Evolutionary conservation across 1,140 invertebrate species (phyloP), one percentile per base, ranked within the genome.

Genomic region (Drosophila triauraria): DNA sequence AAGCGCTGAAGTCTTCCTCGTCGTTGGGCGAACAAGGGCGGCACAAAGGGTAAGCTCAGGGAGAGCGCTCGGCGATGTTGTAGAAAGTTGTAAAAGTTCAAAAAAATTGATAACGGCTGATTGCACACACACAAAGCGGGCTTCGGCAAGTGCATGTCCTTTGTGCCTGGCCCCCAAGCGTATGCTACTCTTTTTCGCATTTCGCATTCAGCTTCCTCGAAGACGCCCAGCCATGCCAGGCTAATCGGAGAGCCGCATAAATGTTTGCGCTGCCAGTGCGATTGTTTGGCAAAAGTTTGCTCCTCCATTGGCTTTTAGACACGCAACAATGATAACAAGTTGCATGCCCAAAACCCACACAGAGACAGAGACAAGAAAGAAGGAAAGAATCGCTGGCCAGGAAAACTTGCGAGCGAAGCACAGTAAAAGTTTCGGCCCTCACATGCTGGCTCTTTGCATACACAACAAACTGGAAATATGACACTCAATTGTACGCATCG

Each of bases 241-340:
- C 77, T 90, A 90, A 90, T 90, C 85, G 71, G 40, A 63, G 69
- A 77, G 56, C 60, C 77, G 75, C 83, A 83, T 86, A 86, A 86
- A 86, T 83, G 84, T 87, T 87, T 80, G 58, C 72, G 77, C 76
- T 72, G 59, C 27, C 58, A 57, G 42, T 80, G 42, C 60, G 64
- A 50, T 78, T 70, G 65, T 75, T 90, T 79, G 68, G 80, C 51
- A 57, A 90, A 90, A 90, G 78, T 90, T 90, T 74, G 62, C 74
- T 90, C 63, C 85, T 90, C 64, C 69, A 87, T 87, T 87, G 84
- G 84, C 84, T 88, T 68, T 87, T 85, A 85, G 85, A 82, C 85
- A 85, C 81, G 75, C 86, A 90, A 91, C 85, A 90, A 90, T 90
- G 85, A 90, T 90, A 90, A 90, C 85, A 90, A 90, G 63, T 90